These are phyloP conservation scores for Lanius collurio DNA, from an alignment of 2,113 vertebrate genomes.

Conservation along the genomic window DNA sequence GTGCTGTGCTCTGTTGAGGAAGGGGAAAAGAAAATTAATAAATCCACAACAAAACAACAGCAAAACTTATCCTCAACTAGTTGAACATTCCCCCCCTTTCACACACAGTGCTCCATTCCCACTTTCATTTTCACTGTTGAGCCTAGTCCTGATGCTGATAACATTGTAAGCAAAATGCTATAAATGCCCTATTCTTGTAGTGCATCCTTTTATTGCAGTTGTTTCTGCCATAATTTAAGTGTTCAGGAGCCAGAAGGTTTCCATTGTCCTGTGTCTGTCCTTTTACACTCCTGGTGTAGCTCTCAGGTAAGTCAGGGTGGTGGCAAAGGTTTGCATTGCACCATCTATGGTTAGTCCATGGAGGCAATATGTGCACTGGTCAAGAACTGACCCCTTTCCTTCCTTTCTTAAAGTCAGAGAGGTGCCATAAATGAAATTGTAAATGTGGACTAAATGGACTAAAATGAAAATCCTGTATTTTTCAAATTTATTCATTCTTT, in stretches of 20 bases:
- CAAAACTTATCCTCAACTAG: not conserved
- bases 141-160: not conserved
- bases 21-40: not conserved
- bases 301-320: not conserved
- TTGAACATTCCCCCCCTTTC: not conserved
- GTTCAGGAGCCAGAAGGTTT: not conserved
- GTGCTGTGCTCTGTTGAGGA: not conserved
- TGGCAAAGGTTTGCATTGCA: not conserved
- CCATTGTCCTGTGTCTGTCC: not conserved
- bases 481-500: not conserved
- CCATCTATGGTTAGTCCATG: not conserved
- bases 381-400: not conserved
- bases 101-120: accelerated
- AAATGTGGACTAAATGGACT: not conserved
- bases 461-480: not conserved
- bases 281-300: not conserved
- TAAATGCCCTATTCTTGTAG: not conserved
- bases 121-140: not conserved
- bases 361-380: not conserved
- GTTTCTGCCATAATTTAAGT: not conserved
- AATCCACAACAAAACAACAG: not conserved
- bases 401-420: not conserved
- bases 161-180: not conserved
- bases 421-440: not conserved
- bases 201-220: not conserved